Evolutionary conservation across 2,113 vertebrate genomes (phyloP), one percentile per base, ranked within the genome.

Genomic region (Bos indicus): DNA sequence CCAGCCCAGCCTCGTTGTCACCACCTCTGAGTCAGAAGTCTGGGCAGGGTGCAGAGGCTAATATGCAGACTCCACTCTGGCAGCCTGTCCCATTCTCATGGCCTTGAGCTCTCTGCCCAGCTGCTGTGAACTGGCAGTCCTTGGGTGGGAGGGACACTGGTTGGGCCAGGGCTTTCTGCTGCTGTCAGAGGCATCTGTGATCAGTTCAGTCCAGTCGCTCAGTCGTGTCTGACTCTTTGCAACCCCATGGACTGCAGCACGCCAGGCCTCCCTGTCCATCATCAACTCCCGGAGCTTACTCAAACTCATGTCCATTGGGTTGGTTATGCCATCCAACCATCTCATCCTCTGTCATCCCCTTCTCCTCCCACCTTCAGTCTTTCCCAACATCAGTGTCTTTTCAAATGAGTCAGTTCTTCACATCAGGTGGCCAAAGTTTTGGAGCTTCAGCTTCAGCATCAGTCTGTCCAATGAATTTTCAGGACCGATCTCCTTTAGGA

Each of bases 11-110:
- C 30, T 57, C 0, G 84, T 98, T 59, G 25, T 96, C 97, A 97
- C 48, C 21, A 2, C 60, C 40, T 48, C 86, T 98, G 96, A 94
- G 74, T 87, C 92, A 90, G 97, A 98, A 87, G 17, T 83, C 71
- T 90, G 54, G 82, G 88, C 71, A 97, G 30, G 90, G 96, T 43
- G 43, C 33, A 89, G 10, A 64, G 71, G 74, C 94, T 90, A 85
- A 62, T 91, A 80, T 82, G 91, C 52, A 94, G 57, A 74, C 80
- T 88, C 7, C 2, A 36, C 74, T 30, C 56, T 96, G 97, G n/a
- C n/a, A 78, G 19, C 36, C 86, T 85, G 3, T 30, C 36, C 19
- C 83, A 12, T 91, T 54, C 17, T n/a, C 81, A 28, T 74, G n/a
- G 59, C 95, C 43, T 28, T 57, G 77, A 92, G 86, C 83, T 95